These are phyloP conservation scores for Hyaena hyaena DNA, from an alignment of 2,113 vertebrate genomes.

Conservation along the genomic window DNA sequence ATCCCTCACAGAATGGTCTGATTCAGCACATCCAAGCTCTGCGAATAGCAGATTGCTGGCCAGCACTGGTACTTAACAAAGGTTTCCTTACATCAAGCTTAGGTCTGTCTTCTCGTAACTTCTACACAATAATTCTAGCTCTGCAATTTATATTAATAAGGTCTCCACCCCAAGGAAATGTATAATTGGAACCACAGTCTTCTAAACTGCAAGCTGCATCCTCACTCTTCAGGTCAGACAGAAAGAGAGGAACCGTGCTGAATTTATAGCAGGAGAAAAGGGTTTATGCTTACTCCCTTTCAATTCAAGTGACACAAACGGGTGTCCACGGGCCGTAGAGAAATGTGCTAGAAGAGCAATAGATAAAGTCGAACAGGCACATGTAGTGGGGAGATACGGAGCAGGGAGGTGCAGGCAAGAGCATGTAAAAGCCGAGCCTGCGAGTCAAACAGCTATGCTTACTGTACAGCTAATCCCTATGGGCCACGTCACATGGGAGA, in stretches of 20 bases:
- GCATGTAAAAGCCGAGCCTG: not conserved
- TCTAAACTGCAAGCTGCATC: not conserved
- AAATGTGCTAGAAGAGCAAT: not conserved
- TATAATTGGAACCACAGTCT: slow-evolving; percentile 14
- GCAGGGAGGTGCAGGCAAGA: not conserved
- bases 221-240: not conserved
- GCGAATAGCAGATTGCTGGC: not conserved
- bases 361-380: not conserved
- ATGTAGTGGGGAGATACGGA: not conserved
- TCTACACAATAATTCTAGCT: slow-evolving; percentile 51
- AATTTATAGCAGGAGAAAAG: not conserved
- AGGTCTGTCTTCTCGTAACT: not conserved
- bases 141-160: slow-evolving; percentile 47
- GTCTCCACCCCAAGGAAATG: slow-evolving; percentile 1
- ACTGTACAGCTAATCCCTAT: not conserved
- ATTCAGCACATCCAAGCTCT: not conserved
- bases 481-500: not conserved
- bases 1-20: not conserved
- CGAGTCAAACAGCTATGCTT: not conserved
- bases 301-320: not conserved
- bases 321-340: not conserved
- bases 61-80: not conserved
- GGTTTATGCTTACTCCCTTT: not conserved
- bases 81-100: not conserved
- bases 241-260: not conserved